Base-by-base conservation (phyloP, 2,113 vertebrate species). In the Tachycineta bicolor region DNA sequence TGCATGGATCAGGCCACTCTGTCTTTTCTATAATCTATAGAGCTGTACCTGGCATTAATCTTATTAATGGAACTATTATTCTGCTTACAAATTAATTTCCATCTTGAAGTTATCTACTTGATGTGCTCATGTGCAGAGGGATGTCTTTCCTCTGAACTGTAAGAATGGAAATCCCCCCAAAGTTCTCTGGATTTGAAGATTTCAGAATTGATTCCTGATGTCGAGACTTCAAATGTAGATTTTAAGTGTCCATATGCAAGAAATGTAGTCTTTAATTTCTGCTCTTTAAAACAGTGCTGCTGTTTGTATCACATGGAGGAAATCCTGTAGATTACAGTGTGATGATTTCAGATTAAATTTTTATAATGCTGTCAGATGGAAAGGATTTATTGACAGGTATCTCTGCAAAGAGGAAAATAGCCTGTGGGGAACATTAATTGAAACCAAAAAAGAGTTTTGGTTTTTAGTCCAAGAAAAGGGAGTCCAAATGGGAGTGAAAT, bases 41-140 rank as follows among this genome's bases (percentile, higher is more conserved):
- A 91, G 71, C 75, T 77, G 64, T 91, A 84, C 46, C 77, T 90
- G 89, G 37, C 58, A 97, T 97, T 97, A 97, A 96, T 97, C 95
- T 96, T 96, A 95, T 93, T 96, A 97, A 97, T 96, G 80, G 89
- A 77, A 94, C 69, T 71, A 91, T 92, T 87, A 81, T 22, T 14
- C 73, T 82, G 49, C 81, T 78, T 96, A 91, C 76, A 94, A 91
- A 96, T 94, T 95, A 90, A 91, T 89, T 94, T 94, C 74, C 56
- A 90, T 8, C 16, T 58, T 70, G 50, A 94, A 87, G 87, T 94
- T 88, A 80, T 83, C 79, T 85, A 9, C 56, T 63, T 44, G 64
- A 71, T 94, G 49, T 89, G 46, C 46, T 76, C 22, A 9, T 53
- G 49, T 79, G 82, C 70, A 62, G 49, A 83, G 7, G 31, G 50